Conservation (phyloP, 2,888 invertebrate genomes). For the Plagiodera versicolora region DNA sequence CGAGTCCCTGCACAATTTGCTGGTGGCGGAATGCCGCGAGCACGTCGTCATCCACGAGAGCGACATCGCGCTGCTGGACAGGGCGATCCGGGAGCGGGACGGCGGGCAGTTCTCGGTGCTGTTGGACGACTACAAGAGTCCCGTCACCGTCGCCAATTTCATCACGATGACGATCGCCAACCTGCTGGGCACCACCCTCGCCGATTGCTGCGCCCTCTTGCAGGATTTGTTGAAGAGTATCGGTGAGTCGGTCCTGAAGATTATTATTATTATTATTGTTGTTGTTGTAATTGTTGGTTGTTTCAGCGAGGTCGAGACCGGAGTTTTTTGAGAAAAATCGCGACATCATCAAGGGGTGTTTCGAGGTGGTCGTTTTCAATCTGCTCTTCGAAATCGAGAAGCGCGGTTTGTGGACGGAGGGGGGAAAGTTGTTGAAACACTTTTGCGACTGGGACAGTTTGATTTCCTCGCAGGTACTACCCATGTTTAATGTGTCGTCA, state of each 20-base stretch:
- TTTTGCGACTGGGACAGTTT: conserved; percentile 39
- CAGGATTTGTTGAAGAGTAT: conserved; percentile 28
- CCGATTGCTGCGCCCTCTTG: conserved; percentile 17
- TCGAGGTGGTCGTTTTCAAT: conserved; percentile 39
- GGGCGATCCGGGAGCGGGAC: conserved; percentile 25
- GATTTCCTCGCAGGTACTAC: conserved; percentile 38
- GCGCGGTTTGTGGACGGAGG: conserved; percentile 21
- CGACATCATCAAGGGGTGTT: conserved; percentile 23
- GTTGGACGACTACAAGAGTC: conserved; percentile 29
- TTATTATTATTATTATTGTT: no score
- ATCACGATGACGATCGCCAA: conserved; percentile 37
- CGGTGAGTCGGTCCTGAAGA: conserved; percentile 26
- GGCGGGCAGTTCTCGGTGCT: conserved; percentile 28
- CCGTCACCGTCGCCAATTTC: conserved; percentile 35
- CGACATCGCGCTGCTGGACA: conserved; percentile 30
- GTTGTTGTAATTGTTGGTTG: no score
- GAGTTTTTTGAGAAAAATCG: conserved; percentile 20
- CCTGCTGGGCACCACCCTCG: conserved; percentile 21
- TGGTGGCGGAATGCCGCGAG: conserved; percentile 22
- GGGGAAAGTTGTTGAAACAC: conserved; percentile 27
- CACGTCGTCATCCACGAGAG: conserved; percentile 30
- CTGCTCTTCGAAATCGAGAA: conserved; percentile 31
- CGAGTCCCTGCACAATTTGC: conserved; percentile 34
- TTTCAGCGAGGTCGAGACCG: conserved; percentile 29
- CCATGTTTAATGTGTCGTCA: conserved; percentile 11